These are phyloP conservation scores for Sarcophaga subvicina DNA, from an alignment of 2,888 invertebrate genomes.

Conservation along the genomic window DNA sequence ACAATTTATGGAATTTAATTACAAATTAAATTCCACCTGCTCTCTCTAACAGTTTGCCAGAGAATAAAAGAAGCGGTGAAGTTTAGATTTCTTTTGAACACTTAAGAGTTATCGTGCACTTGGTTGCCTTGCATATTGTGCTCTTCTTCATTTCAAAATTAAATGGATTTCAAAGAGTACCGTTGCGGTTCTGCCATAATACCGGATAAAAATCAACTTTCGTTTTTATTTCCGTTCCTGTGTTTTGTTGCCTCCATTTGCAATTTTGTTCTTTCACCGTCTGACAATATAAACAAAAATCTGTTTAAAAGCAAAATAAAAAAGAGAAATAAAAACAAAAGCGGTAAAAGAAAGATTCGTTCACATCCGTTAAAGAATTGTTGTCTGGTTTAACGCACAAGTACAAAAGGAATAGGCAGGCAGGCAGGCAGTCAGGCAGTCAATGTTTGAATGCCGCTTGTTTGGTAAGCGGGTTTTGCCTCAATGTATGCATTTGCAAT, in stretches of 20 bases:
- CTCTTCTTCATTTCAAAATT: background rate
- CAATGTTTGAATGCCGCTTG: background rate
- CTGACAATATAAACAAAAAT: conserved; percentile 10
- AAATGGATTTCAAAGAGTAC: conserved; percentile 24
- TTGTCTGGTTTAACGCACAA: conserved; percentile 62
- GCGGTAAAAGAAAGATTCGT: conserved; percentile 22
- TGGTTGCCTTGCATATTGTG: conserved; percentile 16
- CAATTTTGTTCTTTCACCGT: background rate
- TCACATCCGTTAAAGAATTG: conserved; percentile 46
- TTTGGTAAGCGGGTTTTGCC: conserved; percentile 8
- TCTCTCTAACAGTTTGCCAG: no score
- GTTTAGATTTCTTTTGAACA: background rate
- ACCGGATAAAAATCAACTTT: conserved; percentile 50
- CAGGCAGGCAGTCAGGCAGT: background rate
- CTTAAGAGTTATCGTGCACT: background rate
- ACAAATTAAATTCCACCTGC: no score
- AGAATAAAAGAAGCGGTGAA: background rate
- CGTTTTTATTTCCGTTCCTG: conserved; percentile 34
- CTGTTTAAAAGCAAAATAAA: conserved; percentile 33
- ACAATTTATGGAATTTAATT: no score
- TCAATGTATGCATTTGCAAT: conserved; percentile 18
- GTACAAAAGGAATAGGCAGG: conserved; percentile 39
- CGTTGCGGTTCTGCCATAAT: conserved; percentile 31
- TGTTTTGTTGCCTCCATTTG: conserved; percentile 14
- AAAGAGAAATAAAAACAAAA: conserved; percentile 14